A percentile compares a stretch with the other conserved stretches of the same genome.
These are phyloP conservation scores for Harpagifer antarcticus DNA, from an alignment of 2,797 vertebrate species.

Conservation along the genomic window DNA sequence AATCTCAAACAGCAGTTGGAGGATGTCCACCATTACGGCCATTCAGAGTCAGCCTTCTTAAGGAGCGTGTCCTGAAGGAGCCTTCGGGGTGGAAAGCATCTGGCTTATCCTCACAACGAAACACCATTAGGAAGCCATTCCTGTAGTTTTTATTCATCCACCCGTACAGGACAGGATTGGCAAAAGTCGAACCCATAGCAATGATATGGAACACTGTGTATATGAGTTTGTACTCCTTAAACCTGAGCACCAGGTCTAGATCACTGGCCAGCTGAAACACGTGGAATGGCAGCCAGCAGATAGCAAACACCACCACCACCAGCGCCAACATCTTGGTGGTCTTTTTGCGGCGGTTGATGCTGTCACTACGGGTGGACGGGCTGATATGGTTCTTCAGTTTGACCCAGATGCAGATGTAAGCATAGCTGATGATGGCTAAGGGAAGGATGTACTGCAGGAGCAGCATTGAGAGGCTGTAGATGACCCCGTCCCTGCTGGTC, in stretches of 20 bases:
- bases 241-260: constrained; percentile 89
- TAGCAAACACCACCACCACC: constrained; percentile 92
- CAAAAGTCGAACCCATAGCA: constrained; percentile 95
- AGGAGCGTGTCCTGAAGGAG: constrained; percentile 88
- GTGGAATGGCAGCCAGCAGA: constrained; percentile 94
- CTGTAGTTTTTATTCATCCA: constrained; percentile 99
- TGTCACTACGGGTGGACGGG: constrained; percentile 88
- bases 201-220: constrained; percentile 93
- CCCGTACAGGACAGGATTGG: constrained; percentile 92
- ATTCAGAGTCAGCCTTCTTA: constrained; percentile 85
- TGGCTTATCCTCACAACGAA: constrained; percentile 90
- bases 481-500: constrained; percentile 90
- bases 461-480: constrained; percentile 94
- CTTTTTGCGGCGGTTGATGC: constrained; percentile 88
- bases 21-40: constrained; percentile 83
- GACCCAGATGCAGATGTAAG: constrained; percentile 94
- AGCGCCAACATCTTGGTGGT: constrained; percentile 94
- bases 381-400: constrained; percentile 93
- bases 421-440: constrained; percentile 91
- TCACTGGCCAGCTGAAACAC: constrained; percentile 92
- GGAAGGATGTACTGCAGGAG: constrained; percentile 92
- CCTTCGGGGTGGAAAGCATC: constrained; percentile 90
- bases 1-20: constrained; percentile 87
- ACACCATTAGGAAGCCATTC: constrained; percentile 94
- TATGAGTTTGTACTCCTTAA: constrained; percentile 93